Base-by-base conservation (phyloP, 2,888 invertebrate genomes). In the Melinaea menophilus region DNA sequence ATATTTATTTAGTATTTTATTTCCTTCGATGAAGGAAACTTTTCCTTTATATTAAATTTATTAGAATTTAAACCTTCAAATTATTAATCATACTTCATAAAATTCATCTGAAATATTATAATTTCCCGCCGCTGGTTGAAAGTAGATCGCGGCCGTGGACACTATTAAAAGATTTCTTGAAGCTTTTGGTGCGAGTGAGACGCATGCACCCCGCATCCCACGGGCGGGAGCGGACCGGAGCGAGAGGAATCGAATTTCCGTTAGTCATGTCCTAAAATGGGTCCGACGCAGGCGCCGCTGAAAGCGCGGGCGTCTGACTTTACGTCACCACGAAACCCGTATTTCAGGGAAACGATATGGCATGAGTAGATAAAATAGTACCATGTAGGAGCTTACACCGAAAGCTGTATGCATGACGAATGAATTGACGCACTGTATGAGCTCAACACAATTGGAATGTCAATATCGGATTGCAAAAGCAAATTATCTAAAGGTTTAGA, bases 201-300 rank as follows among this genome's bases (percentile, higher is more conserved):
- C 81, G 78, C 72, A 65, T 77, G 79, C 73, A 86, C 78, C 73
- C 70, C 78, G 76, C 80, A 75, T 82, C 86, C 84, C 84, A 80
- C 85, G 85, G 82, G 90, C 87, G 87, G 72, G 90, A 90, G 83
- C 89, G 83, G 84, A 85, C 75, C 82, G 80, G 86, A 87, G 83
- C 82, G 86, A 86, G 88, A 86, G 90, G 90, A 88, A 88, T 92
- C 92, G 90, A 91, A 93, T 93, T 93, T 93, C 93, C 91, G 90
- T 91, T 91, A 92, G 92, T 92, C 91, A 92, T 93, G 93, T 93
- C 94, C 94, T 93, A 93, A 94, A 93, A 93, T 93, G 94, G 94
- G 91, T 88, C 88, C 91, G 91, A 85, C 88, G 84, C 88, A 88
- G 91, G 93, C 91, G 88, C 90, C 88, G 90, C 88, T 87, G 88